Evolutionary conservation across 2,113 vertebrate species (phyloP).

Genomic region (Colinus virginianus): DNA sequence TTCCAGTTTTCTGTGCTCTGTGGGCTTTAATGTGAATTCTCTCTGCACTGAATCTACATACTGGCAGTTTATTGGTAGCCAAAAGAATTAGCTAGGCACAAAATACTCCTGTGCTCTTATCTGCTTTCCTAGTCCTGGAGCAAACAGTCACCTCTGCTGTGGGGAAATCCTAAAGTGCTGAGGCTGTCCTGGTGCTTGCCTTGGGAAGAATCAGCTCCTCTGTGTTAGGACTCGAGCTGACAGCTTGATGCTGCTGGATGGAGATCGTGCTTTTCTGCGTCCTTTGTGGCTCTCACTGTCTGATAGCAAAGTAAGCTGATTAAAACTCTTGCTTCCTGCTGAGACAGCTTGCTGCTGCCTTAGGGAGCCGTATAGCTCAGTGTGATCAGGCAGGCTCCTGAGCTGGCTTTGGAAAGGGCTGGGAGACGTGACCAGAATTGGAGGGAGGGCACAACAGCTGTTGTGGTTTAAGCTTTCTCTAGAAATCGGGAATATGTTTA

Average conservation of each 20-base stretch:
- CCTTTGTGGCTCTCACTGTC: background rate
- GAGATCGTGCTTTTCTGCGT: accelerated
- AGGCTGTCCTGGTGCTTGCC: background rate
- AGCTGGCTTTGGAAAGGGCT: background rate
- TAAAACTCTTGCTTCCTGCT: background rate
- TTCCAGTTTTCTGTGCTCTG: background rate
- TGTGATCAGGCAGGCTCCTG: background rate
- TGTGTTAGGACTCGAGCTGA: background rate
- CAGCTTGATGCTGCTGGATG: background rate
- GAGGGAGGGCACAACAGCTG: background rate
- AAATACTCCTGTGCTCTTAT: background rate
- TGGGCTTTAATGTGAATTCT: accelerated
- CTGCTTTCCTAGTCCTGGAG: background rate
- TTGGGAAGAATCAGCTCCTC: background rate
- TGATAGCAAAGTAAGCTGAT: background rate
- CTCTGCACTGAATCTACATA: background rate
- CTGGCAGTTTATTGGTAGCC: background rate
- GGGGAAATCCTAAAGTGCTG: background rate
- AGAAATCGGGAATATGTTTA: background rate
- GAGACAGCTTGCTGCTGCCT: background rate
- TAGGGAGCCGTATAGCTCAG: background rate
- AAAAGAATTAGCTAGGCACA: background rate
- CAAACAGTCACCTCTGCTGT: accelerated
- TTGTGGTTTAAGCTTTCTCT: background rate
- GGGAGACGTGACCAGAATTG: background rate